These are phyloP conservation scores for Cyphomyrus discorhynchus DNA, from an alignment of 2,113 vertebrate species.

Conservation along the genomic window DNA sequence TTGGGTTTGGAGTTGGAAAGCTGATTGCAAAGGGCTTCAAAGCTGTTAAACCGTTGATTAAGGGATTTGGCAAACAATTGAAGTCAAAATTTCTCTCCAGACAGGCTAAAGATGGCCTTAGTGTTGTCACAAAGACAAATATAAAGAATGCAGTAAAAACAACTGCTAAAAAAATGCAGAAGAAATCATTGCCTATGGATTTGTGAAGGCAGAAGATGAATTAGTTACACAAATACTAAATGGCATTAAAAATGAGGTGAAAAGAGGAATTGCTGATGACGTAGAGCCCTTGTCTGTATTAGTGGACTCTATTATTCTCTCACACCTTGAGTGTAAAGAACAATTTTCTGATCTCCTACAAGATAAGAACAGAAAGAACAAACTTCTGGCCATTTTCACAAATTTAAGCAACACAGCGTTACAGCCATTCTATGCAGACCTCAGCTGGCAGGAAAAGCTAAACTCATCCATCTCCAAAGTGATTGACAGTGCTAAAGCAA, in stretches of 20 bases:
- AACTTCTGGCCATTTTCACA: neutral
- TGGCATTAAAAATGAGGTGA: conserved; percentile 8
- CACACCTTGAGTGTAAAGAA: conserved; percentile 1
- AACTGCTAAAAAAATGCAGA: neutral
- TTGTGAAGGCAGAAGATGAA: conserved; percentile 18
- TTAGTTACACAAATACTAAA: conserved; percentile 5
- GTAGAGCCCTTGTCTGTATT: neutral
- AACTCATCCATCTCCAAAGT: neutral
- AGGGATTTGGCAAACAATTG: conserved; percentile 13
- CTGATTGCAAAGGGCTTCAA: conserved; percentile 23
- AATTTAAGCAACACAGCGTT: neutral
- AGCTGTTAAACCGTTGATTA: neutral
- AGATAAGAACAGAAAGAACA: neutral
- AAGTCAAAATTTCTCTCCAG: conserved; percentile 12
- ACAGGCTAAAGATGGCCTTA: conserved; percentile 10
- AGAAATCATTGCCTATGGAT: neutral
- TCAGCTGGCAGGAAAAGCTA: conserved; percentile 10
- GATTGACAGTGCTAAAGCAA: neutral
- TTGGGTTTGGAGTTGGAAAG: conserved; percentile 24
- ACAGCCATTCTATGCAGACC: neutral
- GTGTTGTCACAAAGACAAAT: conserved; percentile 1
- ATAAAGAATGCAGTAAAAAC: conserved; percentile 19
- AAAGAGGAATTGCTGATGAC: neutral
- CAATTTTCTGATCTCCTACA: neutral
- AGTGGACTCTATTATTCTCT: conserved; percentile 16